Conservation (phyloP, 2,113 vertebrate species). For the Montifringilla adamsi region DNA sequence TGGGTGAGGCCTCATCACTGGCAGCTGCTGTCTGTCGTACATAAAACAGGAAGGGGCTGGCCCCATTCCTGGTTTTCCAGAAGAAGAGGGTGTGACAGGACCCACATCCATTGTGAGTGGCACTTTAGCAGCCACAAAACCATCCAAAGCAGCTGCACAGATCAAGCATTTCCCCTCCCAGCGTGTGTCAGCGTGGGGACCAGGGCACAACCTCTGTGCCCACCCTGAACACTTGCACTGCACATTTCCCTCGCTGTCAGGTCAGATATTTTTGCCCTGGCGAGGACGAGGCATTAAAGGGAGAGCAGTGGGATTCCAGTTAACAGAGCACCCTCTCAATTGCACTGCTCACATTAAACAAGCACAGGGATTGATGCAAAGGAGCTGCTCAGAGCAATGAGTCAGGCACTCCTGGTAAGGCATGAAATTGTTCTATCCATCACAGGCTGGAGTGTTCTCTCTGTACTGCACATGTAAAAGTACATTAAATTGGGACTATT, state of each 20-base stretch:
- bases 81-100: not conserved
- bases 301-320: not conserved
- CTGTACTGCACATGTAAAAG: not conserved
- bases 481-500: not conserved
- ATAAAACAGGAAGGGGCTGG: not conserved
- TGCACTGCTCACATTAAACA: not conserved
- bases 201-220: not conserved
- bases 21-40: not conserved
- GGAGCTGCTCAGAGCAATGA: not conserved
- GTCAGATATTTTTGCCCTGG: not conserved
- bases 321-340: not conserved
- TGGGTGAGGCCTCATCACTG: too few species aligned
- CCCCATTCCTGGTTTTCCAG: not conserved
- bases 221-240: not conserved
- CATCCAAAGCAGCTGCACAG: not conserved
- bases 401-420: not conserved
- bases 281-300: not conserved
- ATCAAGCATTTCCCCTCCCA: not conserved
- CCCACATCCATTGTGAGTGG: not conserved
- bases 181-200: not conserved
- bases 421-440: not conserved
- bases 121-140: not conserved
- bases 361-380: not conserved
- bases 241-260: not conserved
- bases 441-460: not conserved